These are phyloP conservation scores for Caenorhabditis japonica DNA, from an alignment of 2,888 invertebrate species.

Conservation along the genomic window DNA sequence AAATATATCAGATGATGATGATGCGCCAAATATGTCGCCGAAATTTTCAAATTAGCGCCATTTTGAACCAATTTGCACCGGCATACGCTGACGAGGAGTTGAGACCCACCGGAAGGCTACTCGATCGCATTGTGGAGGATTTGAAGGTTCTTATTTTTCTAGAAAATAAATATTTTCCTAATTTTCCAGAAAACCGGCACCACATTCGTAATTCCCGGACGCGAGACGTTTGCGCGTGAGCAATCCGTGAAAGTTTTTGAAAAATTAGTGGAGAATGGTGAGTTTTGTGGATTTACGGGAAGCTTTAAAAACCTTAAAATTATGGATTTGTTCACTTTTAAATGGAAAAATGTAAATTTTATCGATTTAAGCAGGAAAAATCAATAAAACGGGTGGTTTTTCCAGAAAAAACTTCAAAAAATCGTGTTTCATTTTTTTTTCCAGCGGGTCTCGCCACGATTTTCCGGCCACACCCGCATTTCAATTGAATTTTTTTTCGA, in stretches of 20 bases:
- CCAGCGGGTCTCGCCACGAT: no score
- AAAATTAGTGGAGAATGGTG: constrained; percentile 23
- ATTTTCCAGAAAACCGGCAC: constrained; percentile 39
- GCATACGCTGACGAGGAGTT: constrained; percentile 16
- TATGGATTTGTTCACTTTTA: constrained; percentile 13
- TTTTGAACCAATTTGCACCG: constrained; percentile 19
- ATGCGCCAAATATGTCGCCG: neutral
- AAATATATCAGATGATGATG: no score
- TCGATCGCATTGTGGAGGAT: constrained; percentile 32
- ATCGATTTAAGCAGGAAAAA: no score
- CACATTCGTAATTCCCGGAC: constrained; percentile 32
- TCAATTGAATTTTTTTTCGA: no score
- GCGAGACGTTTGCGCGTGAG: constrained; percentile 37
- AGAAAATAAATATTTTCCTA: no score
- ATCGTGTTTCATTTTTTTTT: no score
- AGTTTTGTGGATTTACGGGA: no score
- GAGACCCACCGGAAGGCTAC: neutral
- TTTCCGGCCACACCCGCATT: no score
- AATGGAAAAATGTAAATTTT: no score
- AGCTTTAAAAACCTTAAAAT: neutral
- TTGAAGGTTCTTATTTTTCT: constrained; percentile 26
- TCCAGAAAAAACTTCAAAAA: no score
- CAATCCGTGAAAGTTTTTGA: constrained; percentile 32
- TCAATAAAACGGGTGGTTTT: no score
- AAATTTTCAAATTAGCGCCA: neutral